Conservation (phyloP, 2,888 invertebrate species). For the Germaria angustata region DNA sequence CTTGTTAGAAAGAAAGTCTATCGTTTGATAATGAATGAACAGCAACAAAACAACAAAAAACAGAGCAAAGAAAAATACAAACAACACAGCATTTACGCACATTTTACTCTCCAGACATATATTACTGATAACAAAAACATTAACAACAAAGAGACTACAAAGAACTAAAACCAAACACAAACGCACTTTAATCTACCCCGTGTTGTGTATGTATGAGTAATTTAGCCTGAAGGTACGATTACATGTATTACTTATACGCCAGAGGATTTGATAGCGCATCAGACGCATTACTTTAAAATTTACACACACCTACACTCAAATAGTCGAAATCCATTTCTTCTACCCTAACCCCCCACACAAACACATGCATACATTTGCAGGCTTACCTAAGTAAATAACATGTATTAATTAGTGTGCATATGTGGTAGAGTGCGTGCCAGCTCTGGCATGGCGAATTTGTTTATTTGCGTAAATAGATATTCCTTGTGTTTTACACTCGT, state of each 20-base stretch:
- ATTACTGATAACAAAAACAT: slow-evolving; percentile 40
- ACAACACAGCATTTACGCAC: slow-evolving; percentile 51
- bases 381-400: slow-evolving; percentile 3
- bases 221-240: slow-evolving; percentile 50
- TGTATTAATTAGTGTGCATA: slow-evolving; percentile 14
- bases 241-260: slow-evolving; percentile 54
- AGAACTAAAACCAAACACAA: not conserved
- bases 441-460: not conserved
- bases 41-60: not conserved
- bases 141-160: slow-evolving; percentile 23
- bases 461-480: slow-evolving; percentile 19
- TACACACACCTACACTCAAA: not conserved
- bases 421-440: slow-evolving; percentile 22
- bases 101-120: slow-evolving; percentile 58
- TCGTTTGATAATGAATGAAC: slow-evolving; percentile 35
- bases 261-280: slow-evolving; percentile 22
- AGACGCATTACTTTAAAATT: slow-evolving; percentile 27
- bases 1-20: slow-evolving; percentile 41
- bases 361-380: not conserved
- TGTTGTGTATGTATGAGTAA: slow-evolving; percentile 6
- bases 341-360: not conserved
- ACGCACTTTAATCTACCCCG: not conserved
- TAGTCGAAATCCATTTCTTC: not conserved
- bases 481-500: slow-evolving; percentile 9
- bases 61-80: not conserved